A percentile compares a stretch with the other conserved stretches of the same genome.
Conservation (phyloP, 1,140 invertebrate species). For the Monomorium pharaonis region DNA sequence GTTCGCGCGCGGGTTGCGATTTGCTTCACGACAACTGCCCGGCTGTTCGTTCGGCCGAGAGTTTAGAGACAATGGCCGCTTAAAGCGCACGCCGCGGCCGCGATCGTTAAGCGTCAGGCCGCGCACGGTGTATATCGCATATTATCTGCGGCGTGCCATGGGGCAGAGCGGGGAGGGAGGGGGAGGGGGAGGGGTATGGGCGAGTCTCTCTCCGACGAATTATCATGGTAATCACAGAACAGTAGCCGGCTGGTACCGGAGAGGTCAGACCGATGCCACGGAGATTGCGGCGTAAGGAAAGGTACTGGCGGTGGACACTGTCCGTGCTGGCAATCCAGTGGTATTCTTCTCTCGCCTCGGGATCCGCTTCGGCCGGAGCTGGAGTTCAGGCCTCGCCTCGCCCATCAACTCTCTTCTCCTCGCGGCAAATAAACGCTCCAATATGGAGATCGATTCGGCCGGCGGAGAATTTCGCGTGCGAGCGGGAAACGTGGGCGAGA, state of each 20-base stretch:
- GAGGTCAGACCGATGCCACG: conserved; percentile 74
- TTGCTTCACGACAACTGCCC: conserved; percentile 1
- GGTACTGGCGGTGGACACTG: conserved; percentile 67
- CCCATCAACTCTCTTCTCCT: not conserved
- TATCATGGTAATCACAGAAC: conserved; percentile 77
- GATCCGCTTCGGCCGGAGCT: not conserved
- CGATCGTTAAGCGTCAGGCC: conserved; percentile 68
- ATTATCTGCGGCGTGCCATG: conserved; percentile 66
- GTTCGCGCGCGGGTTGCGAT: conserved; percentile 2
- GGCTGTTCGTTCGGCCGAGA: conserved; percentile 1
- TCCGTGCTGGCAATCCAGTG: conserved; percentile 56
- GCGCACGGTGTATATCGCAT: conserved; percentile 66
- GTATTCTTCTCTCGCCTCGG: conserved; percentile 37
- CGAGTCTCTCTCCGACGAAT: conserved; percentile 73
- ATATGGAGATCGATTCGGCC: not conserved
- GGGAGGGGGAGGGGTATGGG: conserved; percentile 60
- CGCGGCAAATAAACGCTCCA: not conserved
- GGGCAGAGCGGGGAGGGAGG: conserved; percentile 57
- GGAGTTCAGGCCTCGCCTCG: not conserved
- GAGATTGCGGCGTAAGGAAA: conserved; percentile 64
- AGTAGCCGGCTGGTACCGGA: conserved; percentile 70
- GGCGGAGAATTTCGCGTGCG: not conserved
- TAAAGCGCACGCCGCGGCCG: conserved; percentile 16
- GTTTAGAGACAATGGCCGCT: conserved; percentile 62
- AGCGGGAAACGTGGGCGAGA: too few relatives aligned